Evolutionary conservation across 2,888 invertebrate genomes (phyloP).

Genomic region (Bhutanitis thaidina): DNA sequence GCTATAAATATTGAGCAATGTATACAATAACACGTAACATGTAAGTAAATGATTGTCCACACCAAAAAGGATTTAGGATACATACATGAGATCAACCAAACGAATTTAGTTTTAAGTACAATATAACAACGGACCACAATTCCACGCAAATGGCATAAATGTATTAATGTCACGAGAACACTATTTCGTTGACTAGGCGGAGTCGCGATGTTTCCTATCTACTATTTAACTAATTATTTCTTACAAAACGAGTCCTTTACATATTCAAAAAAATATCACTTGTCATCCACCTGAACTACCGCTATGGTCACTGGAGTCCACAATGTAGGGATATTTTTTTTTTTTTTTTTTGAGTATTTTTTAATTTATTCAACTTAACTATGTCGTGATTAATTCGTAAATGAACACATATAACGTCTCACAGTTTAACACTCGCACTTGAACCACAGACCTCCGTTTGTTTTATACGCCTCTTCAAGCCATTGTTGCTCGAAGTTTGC

Average conservation of each 20-base stretch:
- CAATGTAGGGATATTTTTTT: constrained; percentile 36
- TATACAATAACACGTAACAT: constrained; percentile 21
- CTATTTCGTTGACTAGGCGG: constrained; percentile 73
- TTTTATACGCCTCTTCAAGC: neutral
- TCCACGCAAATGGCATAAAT: constrained; percentile 16
- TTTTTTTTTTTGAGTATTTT: constrained; percentile 60
- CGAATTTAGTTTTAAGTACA: constrained; percentile 48
- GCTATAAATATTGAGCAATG: constrained; percentile 2
- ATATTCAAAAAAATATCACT: constrained; percentile 65
- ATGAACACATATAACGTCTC: constrained; percentile 65
- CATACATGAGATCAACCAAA: constrained; percentile 71
- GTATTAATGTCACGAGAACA: constrained; percentile 32
- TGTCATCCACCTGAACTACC: constrained; percentile 47
- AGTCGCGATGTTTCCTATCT: constrained; percentile 43
- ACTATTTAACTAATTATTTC: constrained; percentile 31
- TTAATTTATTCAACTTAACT: constrained; percentile 29
- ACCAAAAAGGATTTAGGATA: constrained; percentile 22
- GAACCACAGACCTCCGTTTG: constrained; percentile 5
- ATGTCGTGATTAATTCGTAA: constrained; percentile 30
- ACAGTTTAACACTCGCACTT: constrained; percentile 28
- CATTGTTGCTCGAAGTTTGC: constrained; percentile 12
- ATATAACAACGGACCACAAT: constrained; percentile 28
- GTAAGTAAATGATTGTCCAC: constrained; percentile 21
- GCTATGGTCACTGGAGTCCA: constrained; percentile 55
- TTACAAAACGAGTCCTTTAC: constrained; percentile 36